Evolutionary conservation across 2,113 vertebrate genomes (phyloP).

Genomic region (Prietella phreatophila): DNA sequence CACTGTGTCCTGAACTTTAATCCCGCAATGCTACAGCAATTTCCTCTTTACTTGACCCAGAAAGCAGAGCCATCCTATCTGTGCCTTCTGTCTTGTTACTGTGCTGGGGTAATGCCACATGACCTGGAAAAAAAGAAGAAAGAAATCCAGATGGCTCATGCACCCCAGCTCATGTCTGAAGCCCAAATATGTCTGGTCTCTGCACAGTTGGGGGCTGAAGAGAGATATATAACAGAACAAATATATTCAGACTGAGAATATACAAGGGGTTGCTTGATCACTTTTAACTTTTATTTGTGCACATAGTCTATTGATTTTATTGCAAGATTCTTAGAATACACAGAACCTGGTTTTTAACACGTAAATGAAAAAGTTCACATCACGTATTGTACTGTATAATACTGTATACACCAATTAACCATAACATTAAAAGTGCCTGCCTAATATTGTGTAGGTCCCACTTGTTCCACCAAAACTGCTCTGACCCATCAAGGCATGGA

Average conservation of each 20-base stretch:
- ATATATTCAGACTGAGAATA: constrained; percentile 49
- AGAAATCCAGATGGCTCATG: constrained; percentile 55
- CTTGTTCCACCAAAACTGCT: too few relatives aligned
- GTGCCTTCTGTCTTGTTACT: constrained; percentile 56
- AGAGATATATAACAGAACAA: constrained; percentile 47
- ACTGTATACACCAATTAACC: not conserved
- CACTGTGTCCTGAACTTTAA: constrained; percentile 52
- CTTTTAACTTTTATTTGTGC: not conserved
- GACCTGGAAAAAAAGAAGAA: constrained; percentile 48
- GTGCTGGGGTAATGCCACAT: constrained; percentile 49
- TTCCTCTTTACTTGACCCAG: constrained; percentile 58
- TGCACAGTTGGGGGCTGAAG: constrained; percentile 46
- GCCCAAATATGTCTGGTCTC: constrained; percentile 54
- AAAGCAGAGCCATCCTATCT: constrained; percentile 52
- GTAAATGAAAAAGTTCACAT: not conserved
- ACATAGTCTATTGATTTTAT: not conserved
- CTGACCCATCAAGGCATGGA: too few relatives aligned
- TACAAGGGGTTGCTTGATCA: constrained; percentile 7
- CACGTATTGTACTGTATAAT: not conserved
- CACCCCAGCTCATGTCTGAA: constrained; percentile 47
- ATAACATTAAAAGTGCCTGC: too few relatives aligned
- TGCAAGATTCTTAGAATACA: not conserved
- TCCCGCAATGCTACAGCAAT: constrained; percentile 49
- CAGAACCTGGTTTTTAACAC: not conserved
- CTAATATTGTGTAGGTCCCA: too few relatives aligned